Evolutionary conservation across 2,888 invertebrate genomes (phyloP).

Genomic region (Minunthozetes semirufus): DNA sequence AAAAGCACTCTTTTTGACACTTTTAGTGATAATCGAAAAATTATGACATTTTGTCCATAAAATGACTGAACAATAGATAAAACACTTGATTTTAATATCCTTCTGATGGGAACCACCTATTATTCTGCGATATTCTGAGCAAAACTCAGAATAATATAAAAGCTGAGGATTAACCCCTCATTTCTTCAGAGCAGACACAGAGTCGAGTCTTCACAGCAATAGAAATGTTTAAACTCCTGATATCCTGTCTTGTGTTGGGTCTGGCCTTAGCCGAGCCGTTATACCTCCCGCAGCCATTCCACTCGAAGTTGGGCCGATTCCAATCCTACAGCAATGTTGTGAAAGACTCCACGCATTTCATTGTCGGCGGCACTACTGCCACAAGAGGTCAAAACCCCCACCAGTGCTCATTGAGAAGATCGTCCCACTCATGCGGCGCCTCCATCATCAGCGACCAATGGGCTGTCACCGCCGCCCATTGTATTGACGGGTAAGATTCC

Average conservation of each 20-base stretch:
- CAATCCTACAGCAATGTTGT: not conserved
- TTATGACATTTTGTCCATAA: not conserved
- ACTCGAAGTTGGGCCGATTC: not conserved
- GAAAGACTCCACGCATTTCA: not conserved
- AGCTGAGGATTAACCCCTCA: not conserved
- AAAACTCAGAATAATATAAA: too few species aligned
- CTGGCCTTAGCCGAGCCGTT: not conserved
- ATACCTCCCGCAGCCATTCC: not conserved
- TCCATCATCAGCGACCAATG: conserved; percentile 10
- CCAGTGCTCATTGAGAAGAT: not conserved
- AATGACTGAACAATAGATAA: not conserved
- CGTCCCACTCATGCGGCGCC: conserved; percentile 19
- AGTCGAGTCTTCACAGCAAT: not conserved
- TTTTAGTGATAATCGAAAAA: too few species aligned
- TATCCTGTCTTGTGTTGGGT: not conserved
- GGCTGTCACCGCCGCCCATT: conserved; percentile 26
- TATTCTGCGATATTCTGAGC: not conserved
- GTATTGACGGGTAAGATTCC: conserved; percentile 18
- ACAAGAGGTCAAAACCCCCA: not conserved
- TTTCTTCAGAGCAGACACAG: not conserved
- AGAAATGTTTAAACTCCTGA: not conserved
- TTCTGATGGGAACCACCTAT: too few species aligned
- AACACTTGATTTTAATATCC: not conserved
- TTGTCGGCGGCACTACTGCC: conserved; percentile 20
- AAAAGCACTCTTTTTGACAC: too few species aligned